Base-by-base conservation (phyloP, 2,888 invertebrate species). In the Drosophila nr. medialis region DNA sequence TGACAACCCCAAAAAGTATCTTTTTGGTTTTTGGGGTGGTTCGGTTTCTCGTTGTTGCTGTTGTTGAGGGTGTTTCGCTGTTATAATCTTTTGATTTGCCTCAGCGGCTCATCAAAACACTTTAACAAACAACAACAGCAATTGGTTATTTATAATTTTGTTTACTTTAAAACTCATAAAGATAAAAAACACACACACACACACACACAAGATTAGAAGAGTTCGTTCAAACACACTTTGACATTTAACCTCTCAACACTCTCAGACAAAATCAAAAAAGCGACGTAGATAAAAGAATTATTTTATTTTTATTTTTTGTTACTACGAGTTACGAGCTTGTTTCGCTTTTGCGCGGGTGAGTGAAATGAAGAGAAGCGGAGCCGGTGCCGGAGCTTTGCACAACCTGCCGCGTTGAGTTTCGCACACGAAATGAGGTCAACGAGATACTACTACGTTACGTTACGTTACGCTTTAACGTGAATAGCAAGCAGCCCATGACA, bases 391-490 rank as follows among this genome's bases (percentile, higher is more conserved):
- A 51, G 86, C 84, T 56, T 56, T 84, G 73, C 89, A 90, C 86
- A 90, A 89, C 88, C 90, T 90, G 85, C 83, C 89, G 90, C 91
- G 82, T 86, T 84, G 91, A 89, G 84, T 87, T 87, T 90, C 91
- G 90, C 90, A 90, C 82, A 90, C 89, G 91, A 91, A 91, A 91
- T 91, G 92, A 92, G 91, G 91, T 91, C 91, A 91, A 91, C 90
- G 64, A 90, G 89, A 89, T 90, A 90, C 74, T 89, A 90, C 74
- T 74, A 76, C 81, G 59, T 65, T 72, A 67, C 64, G 67, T 61
- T 72, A 77, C 71, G 80, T 60, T 62, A 72, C 69, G 70, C 29
- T 64, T 61, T 50, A 63, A 64, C 63, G 71, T 18, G 18, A 42
- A 32, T 40, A 45, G 45, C 58, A 60, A 58, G 70, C 61, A 58